Conservation (phyloP, 2,797 vertebrate genomes). For the Tragelaphus oryx region DNA sequence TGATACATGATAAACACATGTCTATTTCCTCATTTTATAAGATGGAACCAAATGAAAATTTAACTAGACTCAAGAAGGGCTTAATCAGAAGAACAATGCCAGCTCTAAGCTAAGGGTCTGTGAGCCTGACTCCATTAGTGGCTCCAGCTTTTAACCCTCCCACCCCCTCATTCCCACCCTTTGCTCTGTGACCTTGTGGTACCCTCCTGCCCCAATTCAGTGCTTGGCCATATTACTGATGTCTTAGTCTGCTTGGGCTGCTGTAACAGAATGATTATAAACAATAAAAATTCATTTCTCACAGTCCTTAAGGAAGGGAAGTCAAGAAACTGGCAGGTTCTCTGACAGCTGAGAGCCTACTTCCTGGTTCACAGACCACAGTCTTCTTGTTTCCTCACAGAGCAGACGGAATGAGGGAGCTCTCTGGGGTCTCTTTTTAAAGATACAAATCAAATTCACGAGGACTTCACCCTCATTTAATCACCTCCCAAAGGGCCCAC, state of each 20-base stretch:
- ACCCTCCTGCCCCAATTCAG: neutral
- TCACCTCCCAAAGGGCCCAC: neutral
- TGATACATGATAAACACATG: neutral
- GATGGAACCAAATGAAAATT: neutral
- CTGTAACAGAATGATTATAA: neutral
- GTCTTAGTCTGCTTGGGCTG: neutral
- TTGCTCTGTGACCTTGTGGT: neutral
- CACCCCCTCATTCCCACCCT: accelerated
- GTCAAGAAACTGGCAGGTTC: neutral
- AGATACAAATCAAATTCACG: neutral
- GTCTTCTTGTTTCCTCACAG: neutral
- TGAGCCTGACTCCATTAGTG: too few relatives aligned
- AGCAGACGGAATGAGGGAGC: neutral
- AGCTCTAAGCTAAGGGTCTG: too few relatives aligned
- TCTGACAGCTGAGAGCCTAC: neutral
- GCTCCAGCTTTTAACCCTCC: neutral
- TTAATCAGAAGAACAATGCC: neutral
- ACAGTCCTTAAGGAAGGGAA: neutral
- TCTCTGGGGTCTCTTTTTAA: neutral
- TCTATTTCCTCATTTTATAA: neutral
- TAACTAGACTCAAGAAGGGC: neutral
- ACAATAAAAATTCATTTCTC: neutral
- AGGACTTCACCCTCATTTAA: neutral
- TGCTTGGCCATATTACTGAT: too few relatives aligned
- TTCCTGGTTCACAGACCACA: neutral